phyloP scores from a whole-genome alignment of 2,888 invertebrate species.

The Pseudococcus jackbeardsleyi region DNA sequence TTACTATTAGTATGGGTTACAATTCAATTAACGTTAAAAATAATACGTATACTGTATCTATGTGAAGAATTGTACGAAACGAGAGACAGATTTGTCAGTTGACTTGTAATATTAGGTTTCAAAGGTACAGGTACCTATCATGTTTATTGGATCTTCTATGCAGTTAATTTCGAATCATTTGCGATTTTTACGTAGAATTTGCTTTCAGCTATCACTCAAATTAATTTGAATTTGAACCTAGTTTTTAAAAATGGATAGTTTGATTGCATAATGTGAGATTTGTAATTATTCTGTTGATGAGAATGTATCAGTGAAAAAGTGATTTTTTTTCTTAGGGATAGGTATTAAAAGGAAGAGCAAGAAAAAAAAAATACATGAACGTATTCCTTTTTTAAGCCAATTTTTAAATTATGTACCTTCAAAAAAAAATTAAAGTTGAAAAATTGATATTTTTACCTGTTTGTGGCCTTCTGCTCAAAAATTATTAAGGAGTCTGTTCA shows the following conservation, averaged over 20 bases:
- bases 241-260: not conserved
- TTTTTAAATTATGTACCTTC: no score
- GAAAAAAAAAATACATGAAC: no score
- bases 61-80: not conserved
- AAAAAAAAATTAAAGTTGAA: no score
- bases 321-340: no score
- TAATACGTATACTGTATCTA: not conserved
- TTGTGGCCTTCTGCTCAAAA: no score
- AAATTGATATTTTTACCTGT: no score
- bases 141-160: not conserved
- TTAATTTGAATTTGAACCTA: not conserved
- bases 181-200: not conserved
- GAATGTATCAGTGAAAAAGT: no score
- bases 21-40: not conserved
- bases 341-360: no score
- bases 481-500: no score
- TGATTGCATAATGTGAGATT: not conserved
- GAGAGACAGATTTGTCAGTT: not conserved
- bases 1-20: not conserved
- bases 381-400: no score
- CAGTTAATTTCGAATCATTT: not conserved
- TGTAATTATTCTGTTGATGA: not conserved
- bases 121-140: not conserved
- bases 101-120: conserved; percentile 13
- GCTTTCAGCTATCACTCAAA: not conserved